A percentile compares a stretch with the other conserved stretches of the same genome.
Conservation (phyloP, 2,888 invertebrate species). For the Periphyllus acericola region DNA sequence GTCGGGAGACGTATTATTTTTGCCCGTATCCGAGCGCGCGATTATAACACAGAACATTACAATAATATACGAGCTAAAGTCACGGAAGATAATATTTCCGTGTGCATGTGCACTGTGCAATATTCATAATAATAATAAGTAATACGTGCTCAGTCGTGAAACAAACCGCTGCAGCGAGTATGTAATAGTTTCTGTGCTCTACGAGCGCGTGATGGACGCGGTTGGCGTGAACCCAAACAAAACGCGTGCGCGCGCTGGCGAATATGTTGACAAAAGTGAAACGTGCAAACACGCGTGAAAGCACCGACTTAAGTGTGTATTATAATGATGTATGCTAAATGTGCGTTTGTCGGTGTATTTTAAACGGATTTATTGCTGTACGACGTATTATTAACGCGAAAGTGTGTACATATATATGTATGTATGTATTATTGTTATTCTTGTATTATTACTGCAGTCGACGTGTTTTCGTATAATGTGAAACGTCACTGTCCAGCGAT, state of each 20-base stretch:
- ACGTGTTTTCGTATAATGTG: neutral
- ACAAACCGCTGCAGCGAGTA: conserved; percentile 17
- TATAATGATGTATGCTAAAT: neutral
- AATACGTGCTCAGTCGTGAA: conserved; percentile 32
- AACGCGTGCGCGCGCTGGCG: conserved; percentile 19
- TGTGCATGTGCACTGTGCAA: neutral
- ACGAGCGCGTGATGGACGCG: conserved; percentile 11
- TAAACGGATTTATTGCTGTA: neutral
- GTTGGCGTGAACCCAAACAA: conserved; percentile 54
- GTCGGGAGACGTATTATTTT: conserved; percentile 21
- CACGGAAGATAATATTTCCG: neutral
- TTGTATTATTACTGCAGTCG: neutral
- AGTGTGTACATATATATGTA: neutral
- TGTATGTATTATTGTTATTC: no score
- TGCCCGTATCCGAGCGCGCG: neutral
- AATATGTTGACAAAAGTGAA: conserved; percentile 43
- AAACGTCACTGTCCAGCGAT: neutral
- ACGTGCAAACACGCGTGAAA: conserved; percentile 25
- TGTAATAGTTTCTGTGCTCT: no score
- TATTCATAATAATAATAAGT: neutral
- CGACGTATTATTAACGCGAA: neutral
- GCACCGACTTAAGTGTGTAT: conserved; percentile 4
- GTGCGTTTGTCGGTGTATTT: neutral
- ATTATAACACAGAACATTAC: neutral
- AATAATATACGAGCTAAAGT: neutral